phyloP scores from a whole-genome alignment of 2,113 vertebrate genomes.

The Ameiurus melas region DNA sequence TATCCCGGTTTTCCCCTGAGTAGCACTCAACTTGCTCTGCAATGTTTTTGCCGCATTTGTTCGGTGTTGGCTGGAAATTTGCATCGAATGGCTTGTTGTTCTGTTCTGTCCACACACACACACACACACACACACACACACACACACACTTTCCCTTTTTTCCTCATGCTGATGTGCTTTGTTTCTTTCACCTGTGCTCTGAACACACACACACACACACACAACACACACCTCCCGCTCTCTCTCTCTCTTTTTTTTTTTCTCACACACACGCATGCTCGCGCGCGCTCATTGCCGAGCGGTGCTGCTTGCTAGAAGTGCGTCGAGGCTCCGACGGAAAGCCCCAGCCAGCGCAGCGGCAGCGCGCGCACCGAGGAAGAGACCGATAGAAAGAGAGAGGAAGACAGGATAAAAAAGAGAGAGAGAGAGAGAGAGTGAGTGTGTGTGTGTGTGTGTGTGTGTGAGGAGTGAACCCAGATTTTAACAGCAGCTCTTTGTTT shows the following conservation, averaged over 20 bases:
- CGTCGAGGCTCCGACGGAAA: constrained; percentile 50
- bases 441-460: background rate
- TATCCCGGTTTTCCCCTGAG: background rate
- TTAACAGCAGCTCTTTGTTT: constrained; percentile 29
- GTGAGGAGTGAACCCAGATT: constrained; percentile 20
- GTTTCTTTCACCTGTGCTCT: constrained; percentile 34
- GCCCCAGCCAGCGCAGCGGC: constrained; percentile 23
- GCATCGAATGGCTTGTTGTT: constrained; percentile 27
- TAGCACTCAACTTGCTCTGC: constrained; percentile 17
- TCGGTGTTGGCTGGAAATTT: constrained; percentile 6
- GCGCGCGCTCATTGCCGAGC: constrained; percentile 35
- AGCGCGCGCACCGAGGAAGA: constrained; percentile 11
- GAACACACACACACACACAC: constrained; percentile 47
- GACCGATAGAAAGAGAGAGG: background rate
- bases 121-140: constrained; percentile 12
- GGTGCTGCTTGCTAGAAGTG: constrained; percentile 42
- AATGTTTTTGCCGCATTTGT: constrained; percentile 33
- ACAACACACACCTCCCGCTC: constrained; percentile 43
- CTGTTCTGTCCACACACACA: background rate
- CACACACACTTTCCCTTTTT: background rate
- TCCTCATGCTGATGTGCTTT: constrained; percentile 1
- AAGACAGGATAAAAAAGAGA: background rate
- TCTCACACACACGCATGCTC: constrained; percentile 29
- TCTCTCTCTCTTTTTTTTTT: too few species aligned
- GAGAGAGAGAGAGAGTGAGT: background rate